Conservation (phyloP, 2,797 vertebrate species). For the Thamnophis elegans region DNA sequence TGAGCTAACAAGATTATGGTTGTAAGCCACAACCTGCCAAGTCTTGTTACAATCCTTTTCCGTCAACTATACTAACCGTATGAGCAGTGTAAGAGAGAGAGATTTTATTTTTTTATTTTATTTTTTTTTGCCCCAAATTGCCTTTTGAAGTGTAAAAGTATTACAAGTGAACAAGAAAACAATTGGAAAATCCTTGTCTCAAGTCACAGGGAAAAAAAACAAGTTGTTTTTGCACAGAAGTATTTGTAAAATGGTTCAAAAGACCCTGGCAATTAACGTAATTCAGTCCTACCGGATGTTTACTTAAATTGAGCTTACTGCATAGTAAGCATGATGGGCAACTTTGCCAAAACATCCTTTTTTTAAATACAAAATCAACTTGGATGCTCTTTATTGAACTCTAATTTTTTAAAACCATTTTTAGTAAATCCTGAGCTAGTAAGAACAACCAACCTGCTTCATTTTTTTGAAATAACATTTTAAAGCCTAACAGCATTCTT, state of each 20-base stretch:
- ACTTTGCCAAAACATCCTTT: not conserved
- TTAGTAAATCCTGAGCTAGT: not conserved
- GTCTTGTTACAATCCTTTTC: slow-evolving; percentile 10
- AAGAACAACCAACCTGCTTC: not conserved
- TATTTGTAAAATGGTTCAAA: not conserved
- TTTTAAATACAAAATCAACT: not conserved
- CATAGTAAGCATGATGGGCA: not conserved
- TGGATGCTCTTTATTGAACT: not conserved
- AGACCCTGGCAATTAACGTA: not conserved
- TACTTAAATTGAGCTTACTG: not conserved
- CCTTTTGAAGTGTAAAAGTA: slow-evolving; percentile 12
- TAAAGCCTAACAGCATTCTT: not conserved
- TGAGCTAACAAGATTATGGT: slow-evolving; percentile 22
- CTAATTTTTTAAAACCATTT: not conserved
- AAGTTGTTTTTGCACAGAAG: not conserved
- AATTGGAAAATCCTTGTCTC: not conserved
- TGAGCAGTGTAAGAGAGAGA: slow-evolving; percentile 2
- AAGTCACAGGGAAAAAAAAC: not conserved
- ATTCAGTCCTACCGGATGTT: not conserved
- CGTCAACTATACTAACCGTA: slow-evolving; percentile 3
- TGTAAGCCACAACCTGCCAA: slow-evolving; percentile 30
- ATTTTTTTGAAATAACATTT: no score
- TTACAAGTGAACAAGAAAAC: slow-evolving; percentile 6
- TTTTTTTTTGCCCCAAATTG: not conserved
- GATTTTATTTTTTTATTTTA: not conserved